Evolutionary conservation across 2,888 invertebrate species (phyloP).

Genomic region (Palloptera scutellata): DNA sequence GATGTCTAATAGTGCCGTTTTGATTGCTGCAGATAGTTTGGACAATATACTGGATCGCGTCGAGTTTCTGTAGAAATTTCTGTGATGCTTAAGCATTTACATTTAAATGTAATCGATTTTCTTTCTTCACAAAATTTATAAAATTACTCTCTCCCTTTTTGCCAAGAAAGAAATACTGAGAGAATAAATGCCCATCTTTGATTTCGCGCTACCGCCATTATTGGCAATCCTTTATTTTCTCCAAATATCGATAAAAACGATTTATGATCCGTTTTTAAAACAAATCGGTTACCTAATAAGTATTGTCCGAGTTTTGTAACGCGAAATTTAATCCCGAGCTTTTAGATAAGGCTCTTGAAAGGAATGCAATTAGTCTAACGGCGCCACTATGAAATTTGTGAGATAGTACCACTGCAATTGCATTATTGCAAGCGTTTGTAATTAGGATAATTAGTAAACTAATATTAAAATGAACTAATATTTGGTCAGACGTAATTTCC

Average conservation of each 20-base stretch:
- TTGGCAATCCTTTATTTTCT: slow-evolving; percentile 15
- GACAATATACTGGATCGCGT: slow-evolving; percentile 16
- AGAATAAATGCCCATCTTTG: slow-evolving; percentile 34
- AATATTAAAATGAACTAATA: slow-evolving; percentile 39
- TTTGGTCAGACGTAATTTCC: not conserved
- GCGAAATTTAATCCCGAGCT: slow-evolving; percentile 31
- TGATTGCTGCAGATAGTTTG: slow-evolving; percentile 2
- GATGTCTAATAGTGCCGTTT: not conserved
- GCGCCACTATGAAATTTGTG: not conserved
- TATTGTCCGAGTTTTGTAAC: slow-evolving; percentile 31
- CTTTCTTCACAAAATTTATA: slow-evolving; percentile 6
- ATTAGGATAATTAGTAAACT: slow-evolving; percentile 35
- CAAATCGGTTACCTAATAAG: slow-evolving; percentile 34
- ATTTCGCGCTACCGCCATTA: slow-evolving; percentile 5
- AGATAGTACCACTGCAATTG: slow-evolving; percentile 24
- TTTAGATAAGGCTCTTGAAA: slow-evolving; percentile 31
- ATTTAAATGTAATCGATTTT: slow-evolving; percentile 19
- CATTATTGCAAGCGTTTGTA: slow-evolving; percentile 39
- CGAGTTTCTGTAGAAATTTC: slow-evolving; percentile 14
- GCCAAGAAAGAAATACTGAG: slow-evolving; percentile 35
- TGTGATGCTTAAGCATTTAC: slow-evolving; percentile 18
- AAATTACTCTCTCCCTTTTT: slow-evolving; percentile 3
- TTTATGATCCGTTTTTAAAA: slow-evolving; percentile 33
- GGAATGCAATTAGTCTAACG: slow-evolving; percentile 3
- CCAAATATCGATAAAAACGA: slow-evolving; percentile 32